Evolutionary conservation across 2,797 vertebrate genomes (phyloP).

Genomic region (Columba guinea): DNA sequence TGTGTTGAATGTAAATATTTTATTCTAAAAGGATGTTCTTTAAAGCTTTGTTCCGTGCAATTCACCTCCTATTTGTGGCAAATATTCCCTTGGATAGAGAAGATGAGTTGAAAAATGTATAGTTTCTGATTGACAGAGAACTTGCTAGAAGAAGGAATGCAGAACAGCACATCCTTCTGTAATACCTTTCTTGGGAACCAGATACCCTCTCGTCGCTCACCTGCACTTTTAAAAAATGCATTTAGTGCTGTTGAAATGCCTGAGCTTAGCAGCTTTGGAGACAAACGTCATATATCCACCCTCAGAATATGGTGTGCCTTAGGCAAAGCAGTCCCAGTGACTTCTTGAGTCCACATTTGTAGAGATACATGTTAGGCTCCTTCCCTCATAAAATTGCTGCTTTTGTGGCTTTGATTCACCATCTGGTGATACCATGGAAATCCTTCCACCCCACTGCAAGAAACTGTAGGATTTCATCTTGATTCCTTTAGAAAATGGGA

Average conservation of each 20-base stretch:
- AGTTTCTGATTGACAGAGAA: neutral
- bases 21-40: neutral
- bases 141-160: neutral
- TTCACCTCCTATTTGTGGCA: neutral
- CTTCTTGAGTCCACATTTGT: neutral
- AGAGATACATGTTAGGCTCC: neutral
- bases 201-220: neutral
- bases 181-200: neutral
- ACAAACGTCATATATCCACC: neutral
- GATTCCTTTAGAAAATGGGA: neutral
- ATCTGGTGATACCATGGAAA: neutral
- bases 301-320: neutral
- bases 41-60: neutral
- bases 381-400: neutral
- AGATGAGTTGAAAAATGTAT: neutral
- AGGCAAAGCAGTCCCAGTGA: neutral
- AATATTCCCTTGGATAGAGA: neutral
- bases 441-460: neutral
- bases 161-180: neutral
- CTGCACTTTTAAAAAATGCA: conserved; percentile 3
- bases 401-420: neutral
- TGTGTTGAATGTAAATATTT: neutral
- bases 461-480: neutral
- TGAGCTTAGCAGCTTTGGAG: neutral
- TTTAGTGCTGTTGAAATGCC: neutral